Evolutionary conservation across 1,140 invertebrate species (phyloP), one percentile per base, ranked within the genome.

Genomic region (Pissodes strobi): DNA sequence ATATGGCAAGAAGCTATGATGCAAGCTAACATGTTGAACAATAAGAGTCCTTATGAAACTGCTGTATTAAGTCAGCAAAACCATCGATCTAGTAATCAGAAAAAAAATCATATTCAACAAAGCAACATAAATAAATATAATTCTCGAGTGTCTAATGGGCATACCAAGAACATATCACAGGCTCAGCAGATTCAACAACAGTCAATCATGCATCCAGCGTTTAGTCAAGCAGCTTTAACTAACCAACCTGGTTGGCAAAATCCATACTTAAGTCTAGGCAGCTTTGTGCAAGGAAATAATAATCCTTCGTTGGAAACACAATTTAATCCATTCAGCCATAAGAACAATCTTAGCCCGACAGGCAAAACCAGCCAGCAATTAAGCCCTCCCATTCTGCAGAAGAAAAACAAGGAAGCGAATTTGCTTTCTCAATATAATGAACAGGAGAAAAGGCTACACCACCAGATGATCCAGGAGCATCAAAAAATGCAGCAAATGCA

Each of bases 1-100:
- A 82, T 87, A 79, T 88, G 87, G 86, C 87, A 88, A 66, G 86
- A 88, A 71, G 81, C 82, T 1, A 81, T 87, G 79, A 74, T 79
- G 12, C 81, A 83, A 57, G 79, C 81, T 22, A 81, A 81, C 55
- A 75, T 79, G 18, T 69, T 82, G n/a, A 68, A 74, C 30, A 68
- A 69, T 22, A 75, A 73, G 53, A 67, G 67, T 57, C 69, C 69
- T 15, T 70, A 71, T 34, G 75, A 76, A 53, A 66, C 63, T 15
- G 48, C 71, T n/a, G 70, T 25, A 13, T 30, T 65, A 30, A 55
- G 46, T 45, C 70, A 73, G 64, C 69, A 68, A 18, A 55, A 57
- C 9, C 71, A 69, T 48, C 45, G 62, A 37, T 64, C 65, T 15
- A 69, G 70, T 58, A 23, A 64, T 12, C 69, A 70, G 49, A 69